Evolutionary conservation across 2,888 invertebrate genomes (phyloP).

Genomic region (Linnaemya vulpina): DNA sequence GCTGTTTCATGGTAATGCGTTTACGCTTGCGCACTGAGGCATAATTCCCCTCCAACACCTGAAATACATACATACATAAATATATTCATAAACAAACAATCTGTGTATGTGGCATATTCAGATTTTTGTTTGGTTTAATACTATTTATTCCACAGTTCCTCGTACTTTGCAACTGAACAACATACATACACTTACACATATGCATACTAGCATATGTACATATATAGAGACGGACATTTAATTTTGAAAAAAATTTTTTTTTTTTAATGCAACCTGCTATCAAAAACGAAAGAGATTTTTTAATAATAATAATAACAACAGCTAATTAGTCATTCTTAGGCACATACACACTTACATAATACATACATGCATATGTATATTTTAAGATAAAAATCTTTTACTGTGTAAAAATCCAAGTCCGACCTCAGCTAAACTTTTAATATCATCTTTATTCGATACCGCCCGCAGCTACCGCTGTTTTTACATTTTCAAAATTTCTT

Average conservation of each 20-base stretch:
- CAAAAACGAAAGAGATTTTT: conserved; percentile 14
- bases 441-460: conserved; percentile 52
- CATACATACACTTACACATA: conserved; percentile 14
- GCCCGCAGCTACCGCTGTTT: conserved; percentile 43
- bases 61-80: too few species aligned
- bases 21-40: conserved; percentile 82
- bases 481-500: conserved; percentile 20
- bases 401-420: conserved; percentile 2
- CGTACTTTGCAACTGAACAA: conserved; percentile 39
- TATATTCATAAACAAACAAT: conserved; percentile 42
- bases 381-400: conserved; percentile 63
- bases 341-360: conserved; percentile 17
- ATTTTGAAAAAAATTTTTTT: too few species aligned
- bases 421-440: not conserved
- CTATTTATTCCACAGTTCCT: conserved; percentile 41
- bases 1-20: conserved; percentile 76
- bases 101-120: conserved; percentile 48
- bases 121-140: conserved; percentile 52
- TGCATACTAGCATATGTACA: not conserved
- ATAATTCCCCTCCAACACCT: conserved; percentile 80
- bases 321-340: conserved; percentile 71
- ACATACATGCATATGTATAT: not conserved
- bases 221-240: too few species aligned
- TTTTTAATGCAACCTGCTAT: not conserved
- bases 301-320: conserved; percentile 55